Base-by-base conservation (phyloP, 2,888 invertebrate species). In the Flabesymbios commensalis region DNA sequence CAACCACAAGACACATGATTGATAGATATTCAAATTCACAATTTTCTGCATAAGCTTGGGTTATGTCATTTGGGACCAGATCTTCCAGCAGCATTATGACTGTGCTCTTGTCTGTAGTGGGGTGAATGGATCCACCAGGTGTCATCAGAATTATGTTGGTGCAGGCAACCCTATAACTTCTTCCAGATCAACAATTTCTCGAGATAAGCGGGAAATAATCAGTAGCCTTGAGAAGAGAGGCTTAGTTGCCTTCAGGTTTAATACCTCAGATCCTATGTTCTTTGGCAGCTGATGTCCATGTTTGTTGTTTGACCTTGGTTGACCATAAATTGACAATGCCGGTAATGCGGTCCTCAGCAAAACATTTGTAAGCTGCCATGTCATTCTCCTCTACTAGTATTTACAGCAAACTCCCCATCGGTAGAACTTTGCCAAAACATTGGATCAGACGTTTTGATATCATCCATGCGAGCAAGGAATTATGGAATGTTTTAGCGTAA, bases 401-500 rank as follows among this genome's bases (percentile, higher is more conserved):
- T 49, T 29, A 49, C 49, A 26, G 49, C 10, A 28, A 49, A 49
- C 14, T 49, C 49, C 22, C 49, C 49, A 26, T 49, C 28, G 26
- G 19, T 19, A 28, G 28, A 49, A 10, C 29, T 28, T 29, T 49
- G 49, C 49, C 49, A 28, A 14, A 49, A 7, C 10, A 26, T 29
- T 26, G 49, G 49, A 49, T 49, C 49, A 26, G 49, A 14, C 14
- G 10, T 49, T 49, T 49, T 22, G 10, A 59, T 58, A 43, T 29
- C 36, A 19, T 59, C 32, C 53, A 54, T 54, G 45, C 55, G 32
- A 31, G 54, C 45, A n/a, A 60, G 31, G 60, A 48, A n/a, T n/a
- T n/a, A n/a, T n/a, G n/a, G n/a, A 60, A 19, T 60, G 33, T 57
- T 32, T 58, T 33, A 26, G 59, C 53, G 43, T 59, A 59, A 31